Percentiles rank a stretch among this genome's conserved stretches.
These are phyloP conservation scores for Pygoscelis adeliae DNA, from an alignment of 2,113 vertebrate species.

Conservation along the genomic window DNA sequence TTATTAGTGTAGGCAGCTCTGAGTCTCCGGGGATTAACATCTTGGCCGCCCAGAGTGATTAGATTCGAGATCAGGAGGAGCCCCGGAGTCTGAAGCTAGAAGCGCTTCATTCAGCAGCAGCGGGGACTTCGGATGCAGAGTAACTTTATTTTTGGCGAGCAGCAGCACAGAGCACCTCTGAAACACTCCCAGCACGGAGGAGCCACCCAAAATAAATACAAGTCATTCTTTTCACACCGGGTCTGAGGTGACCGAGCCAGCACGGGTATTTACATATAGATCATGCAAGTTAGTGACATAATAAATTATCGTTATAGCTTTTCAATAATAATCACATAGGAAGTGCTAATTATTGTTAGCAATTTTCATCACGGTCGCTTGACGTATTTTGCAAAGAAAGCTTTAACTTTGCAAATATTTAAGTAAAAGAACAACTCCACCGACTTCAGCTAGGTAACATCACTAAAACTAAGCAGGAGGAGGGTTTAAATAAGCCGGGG, in stretches of 20 bases:
- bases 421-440: not conserved
- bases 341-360: not conserved
- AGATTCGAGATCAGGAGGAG: not conserved
- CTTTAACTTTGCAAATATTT: not conserved
- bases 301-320: fast-evolving
- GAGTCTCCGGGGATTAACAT: not conserved
- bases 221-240: not conserved
- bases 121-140: not conserved
- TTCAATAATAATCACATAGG: too few species aligned
- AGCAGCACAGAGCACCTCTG: not conserved
- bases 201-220: not conserved
- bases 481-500: not conserved
- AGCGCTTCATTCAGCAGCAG: not conserved
- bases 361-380: fast-evolving
- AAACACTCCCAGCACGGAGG: fast-evolving
- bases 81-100: not conserved
- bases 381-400: not conserved
- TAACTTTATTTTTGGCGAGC: not conserved
- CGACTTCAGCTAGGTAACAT: not conserved
- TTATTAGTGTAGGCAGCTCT: slow-evolving; percentile 38
- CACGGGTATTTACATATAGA: fast-evolving
- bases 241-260: not conserved
- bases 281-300: fast-evolving
- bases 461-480: not conserved
- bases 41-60: not conserved